Conservation (phyloP, 2,888 invertebrate species). For the Sarcophaga rosellei region DNA sequence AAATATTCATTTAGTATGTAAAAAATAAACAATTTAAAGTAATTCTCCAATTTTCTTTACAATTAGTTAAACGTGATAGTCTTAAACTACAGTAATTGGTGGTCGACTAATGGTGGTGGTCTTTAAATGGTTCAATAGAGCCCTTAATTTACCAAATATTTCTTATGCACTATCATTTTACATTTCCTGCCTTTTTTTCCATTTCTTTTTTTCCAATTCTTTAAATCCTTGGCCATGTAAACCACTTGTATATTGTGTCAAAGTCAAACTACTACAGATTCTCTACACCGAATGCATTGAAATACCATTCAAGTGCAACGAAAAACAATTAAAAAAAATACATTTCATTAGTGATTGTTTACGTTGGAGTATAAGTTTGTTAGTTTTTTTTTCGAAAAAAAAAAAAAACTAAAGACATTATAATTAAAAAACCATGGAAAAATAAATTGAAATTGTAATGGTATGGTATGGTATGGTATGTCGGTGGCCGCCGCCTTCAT, state of each 20-base stretch:
- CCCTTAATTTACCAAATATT: conserved; percentile 19
- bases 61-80: conserved; percentile 54
- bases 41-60: conserved; percentile 43
- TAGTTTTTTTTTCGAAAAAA: conserved; percentile 1
- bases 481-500: conserved; percentile 20
- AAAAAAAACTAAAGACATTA: not conserved
- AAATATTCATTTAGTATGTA: too few species aligned
- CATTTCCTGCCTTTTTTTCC: conserved; percentile 56
- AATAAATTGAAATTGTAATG: conserved; percentile 29
- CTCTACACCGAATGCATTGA: conserved; percentile 1
- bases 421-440: conserved; percentile 28
- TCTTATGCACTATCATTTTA: conserved; percentile 55
- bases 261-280: conserved; percentile 43
- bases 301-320: conserved; percentile 68
- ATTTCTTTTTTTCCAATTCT: not conserved
- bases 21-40: conserved; percentile 40
- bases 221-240: conserved; percentile 30
- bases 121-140: conserved; percentile 54
- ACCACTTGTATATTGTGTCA: conserved; percentile 25
- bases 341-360: not conserved
- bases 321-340: conserved; percentile 66
- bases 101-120: conserved; percentile 43
- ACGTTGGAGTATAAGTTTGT: conserved; percentile 4
- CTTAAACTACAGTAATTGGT: conserved; percentile 18
- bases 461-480: conserved; percentile 10